These are phyloP conservation scores for Darevskia nairensis DNA, from an alignment of 2,797 vertebrate genomes.

Conservation along the genomic window DNA sequence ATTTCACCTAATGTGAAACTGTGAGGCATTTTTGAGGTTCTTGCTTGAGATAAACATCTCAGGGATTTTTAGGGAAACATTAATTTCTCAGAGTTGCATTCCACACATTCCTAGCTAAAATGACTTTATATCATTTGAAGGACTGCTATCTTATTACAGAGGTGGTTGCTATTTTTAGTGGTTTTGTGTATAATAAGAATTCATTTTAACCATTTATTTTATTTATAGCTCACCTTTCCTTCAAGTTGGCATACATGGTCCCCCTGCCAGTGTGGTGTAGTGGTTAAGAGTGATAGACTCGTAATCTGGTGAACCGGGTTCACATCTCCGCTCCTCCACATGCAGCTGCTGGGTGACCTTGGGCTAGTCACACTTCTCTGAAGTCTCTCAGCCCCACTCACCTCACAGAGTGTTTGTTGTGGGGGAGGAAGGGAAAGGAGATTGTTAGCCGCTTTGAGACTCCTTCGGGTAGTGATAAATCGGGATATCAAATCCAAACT, in stretches of 20 bases:
- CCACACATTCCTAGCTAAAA: background rate
- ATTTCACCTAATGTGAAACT: background rate
- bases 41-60: background rate
- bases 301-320: too few species aligned
- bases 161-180: background rate
- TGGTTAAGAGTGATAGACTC: too few species aligned
- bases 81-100: background rate
- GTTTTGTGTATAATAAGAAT: background rate
- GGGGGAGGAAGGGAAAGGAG: too few species aligned
- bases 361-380: too few species aligned
- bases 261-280: too few species aligned
- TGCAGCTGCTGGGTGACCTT: too few species aligned
- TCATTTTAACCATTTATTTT: background rate
- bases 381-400: too few species aligned
- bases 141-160: background rate
- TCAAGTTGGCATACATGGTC: background rate
- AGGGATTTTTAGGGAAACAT: background rate
- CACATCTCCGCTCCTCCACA: too few species aligned
- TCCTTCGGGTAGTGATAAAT: too few species aligned
- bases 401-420: too few species aligned
- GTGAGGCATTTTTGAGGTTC: background rate
- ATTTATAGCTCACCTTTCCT: background rate
- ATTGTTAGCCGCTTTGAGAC: too few species aligned
- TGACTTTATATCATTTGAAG: background rate
- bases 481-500: too few species aligned